Evolutionary conservation across 1,140 invertebrate species (phyloP).

Genomic region (Drosophila simulans): DNA sequence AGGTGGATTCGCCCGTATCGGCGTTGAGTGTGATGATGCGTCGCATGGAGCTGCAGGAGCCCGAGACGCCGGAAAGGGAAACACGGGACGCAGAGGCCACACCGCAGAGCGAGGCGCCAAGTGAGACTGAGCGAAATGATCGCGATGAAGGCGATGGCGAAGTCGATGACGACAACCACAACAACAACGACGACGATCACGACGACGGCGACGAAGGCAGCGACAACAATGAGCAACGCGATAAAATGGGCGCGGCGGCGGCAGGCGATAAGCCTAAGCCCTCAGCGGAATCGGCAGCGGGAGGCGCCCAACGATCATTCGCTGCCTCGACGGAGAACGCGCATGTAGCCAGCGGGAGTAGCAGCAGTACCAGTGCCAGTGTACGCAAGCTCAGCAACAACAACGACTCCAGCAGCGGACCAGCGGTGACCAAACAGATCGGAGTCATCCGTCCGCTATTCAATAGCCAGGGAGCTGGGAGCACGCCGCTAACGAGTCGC

Average conservation of each 20-base stretch:
- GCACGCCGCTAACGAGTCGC: constrained; percentile 85
- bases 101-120: constrained; percentile 41
- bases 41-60: constrained; percentile 53
- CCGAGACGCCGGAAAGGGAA: constrained; percentile 5
- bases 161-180: constrained; percentile 19
- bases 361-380: constrained; percentile 28
- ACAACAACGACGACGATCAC: constrained; percentile 15
- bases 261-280: constrained; percentile 88
- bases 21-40: constrained; percentile 48
- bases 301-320: constrained; percentile 71
- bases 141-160: constrained; percentile 23
- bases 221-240: constrained; percentile 55
- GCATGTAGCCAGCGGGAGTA: constrained; percentile 65
- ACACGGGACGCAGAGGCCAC: constrained; percentile 2
- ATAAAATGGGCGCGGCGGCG: constrained; percentile 76
- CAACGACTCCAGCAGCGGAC: constrained; percentile 86
- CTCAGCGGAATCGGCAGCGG: constrained; percentile 49
- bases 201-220: constrained; percentile 19
- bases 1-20: constrained; percentile 55
- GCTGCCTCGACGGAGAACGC: constrained; percentile 67
- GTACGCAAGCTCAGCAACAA: constrained; percentile 41
- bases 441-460: constrained; percentile 75
- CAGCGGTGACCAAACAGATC: constrained; percentile 85
- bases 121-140: constrained; percentile 35
- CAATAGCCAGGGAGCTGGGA: constrained; percentile 34